Evolutionary conservation across 2,113 vertebrate species (phyloP).

Genomic region (Platanista minor): DNA sequence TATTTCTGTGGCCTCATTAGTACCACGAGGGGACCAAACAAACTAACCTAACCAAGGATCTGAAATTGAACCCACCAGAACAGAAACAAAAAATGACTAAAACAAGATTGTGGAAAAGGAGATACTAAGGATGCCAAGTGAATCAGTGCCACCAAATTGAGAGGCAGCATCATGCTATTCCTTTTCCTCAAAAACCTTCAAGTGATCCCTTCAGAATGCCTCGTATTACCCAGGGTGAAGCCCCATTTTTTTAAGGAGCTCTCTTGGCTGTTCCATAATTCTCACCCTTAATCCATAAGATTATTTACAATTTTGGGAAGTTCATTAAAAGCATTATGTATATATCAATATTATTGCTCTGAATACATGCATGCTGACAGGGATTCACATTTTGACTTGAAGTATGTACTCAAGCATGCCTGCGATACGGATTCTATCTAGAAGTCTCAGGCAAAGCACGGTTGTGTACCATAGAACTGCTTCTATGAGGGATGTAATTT

Average conservation of each 20-base stretch:
- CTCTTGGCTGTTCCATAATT: not conserved
- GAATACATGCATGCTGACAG: not conserved
- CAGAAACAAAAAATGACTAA: conserved; percentile 21
- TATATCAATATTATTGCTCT: not conserved
- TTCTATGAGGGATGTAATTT: not conserved
- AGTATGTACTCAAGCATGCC: not conserved
- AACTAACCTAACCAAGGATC: not conserved
- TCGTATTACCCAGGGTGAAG: not conserved
- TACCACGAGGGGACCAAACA: not conserved
- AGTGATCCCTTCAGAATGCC: not conserved
- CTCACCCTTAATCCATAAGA: not conserved
- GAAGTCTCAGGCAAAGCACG: not conserved
- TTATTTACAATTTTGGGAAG: conserved; percentile 9
- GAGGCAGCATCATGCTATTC: not conserved
- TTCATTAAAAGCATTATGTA: not conserved
- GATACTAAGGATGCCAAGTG: not conserved
- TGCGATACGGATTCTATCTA: not conserved
- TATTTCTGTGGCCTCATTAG: not conserved
- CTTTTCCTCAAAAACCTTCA: conserved; percentile 15
- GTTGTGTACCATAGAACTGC: not conserved
- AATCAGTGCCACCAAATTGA: not conserved
- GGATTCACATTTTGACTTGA: not conserved
- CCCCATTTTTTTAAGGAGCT: not conserved
- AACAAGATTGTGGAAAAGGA: not conserved
- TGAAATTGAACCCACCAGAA: not conserved